phyloP scores from a whole-genome alignment of 2,113 vertebrate genomes.

The Drymodes brunneopygia region DNA sequence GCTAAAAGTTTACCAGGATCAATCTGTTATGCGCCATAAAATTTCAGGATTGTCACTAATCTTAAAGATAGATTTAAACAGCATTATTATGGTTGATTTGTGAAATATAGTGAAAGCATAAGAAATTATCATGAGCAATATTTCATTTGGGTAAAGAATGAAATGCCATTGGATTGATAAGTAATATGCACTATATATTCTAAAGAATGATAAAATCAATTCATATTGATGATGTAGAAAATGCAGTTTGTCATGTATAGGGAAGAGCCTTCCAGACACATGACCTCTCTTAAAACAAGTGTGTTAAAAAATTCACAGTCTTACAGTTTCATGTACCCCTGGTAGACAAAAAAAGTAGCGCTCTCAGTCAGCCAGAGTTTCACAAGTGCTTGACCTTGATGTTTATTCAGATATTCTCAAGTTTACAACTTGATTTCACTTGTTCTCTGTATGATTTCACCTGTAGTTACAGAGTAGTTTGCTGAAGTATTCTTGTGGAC shows the following conservation, averaged over 20 bases:
- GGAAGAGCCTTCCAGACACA: not conserved
- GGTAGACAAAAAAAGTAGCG: not conserved
- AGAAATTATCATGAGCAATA: not conserved
- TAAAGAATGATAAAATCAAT: not conserved
- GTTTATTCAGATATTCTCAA: not conserved
- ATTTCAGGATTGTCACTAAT: not conserved
- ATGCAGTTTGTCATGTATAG: not conserved
- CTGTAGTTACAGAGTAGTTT: not conserved
- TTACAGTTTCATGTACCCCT: not conserved
- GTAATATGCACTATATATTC: not conserved
- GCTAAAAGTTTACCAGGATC: not conserved
- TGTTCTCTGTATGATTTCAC: not conserved
- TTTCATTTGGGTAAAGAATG: not conserved
- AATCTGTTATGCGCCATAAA: not conserved
- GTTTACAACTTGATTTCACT: not conserved
- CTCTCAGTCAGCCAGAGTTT: not conserved
- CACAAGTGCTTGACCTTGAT: not conserved
- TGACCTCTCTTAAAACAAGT: not conserved
- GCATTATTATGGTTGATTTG: not conserved
- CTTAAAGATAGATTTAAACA: not conserved
- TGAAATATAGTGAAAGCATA: not conserved
- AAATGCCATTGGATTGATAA: not conserved
- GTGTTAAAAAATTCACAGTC: not conserved
- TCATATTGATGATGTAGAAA: not conserved
- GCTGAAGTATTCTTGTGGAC: not conserved